Conservation (phyloP, 2,888 invertebrate species). For the Tipula helvola region DNA sequence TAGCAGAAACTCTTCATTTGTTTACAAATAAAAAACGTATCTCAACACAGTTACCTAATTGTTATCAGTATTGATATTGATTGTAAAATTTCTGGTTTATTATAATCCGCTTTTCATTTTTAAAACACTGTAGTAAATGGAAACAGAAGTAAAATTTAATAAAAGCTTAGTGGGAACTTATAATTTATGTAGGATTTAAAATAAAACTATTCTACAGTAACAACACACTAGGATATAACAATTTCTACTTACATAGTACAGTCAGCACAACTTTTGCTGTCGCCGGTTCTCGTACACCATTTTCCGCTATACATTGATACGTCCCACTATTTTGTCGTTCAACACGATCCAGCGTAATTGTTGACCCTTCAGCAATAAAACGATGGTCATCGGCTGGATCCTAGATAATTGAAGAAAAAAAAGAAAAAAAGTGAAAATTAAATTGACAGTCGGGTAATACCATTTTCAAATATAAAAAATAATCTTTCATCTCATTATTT, state of each 20-base stretch:
- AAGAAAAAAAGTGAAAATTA: neutral
- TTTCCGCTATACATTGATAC: constrained; percentile 14
- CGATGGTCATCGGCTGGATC: constrained; percentile 7
- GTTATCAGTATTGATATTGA: too few relatives aligned
- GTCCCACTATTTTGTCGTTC: constrained; percentile 14
- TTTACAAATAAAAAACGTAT: neutral
- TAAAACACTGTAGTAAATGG: too few relatives aligned
- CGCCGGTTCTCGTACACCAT: constrained; percentile 14
- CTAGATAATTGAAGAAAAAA: neutral
- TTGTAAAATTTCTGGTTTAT: too few relatives aligned
- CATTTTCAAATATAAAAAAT: neutral
- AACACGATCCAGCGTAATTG: constrained; percentile 13
- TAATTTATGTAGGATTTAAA: too few relatives aligned
- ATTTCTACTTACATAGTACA: constrained; percentile 12
- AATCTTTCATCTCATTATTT: neutral
- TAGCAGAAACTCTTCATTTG: neutral
- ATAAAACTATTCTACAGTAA: too few relatives aligned
- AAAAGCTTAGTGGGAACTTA: too few relatives aligned
- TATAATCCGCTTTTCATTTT: too few relatives aligned
- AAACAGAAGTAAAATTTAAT: too few relatives aligned
- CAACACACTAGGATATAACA: too few relatives aligned
- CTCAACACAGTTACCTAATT: too few relatives aligned
- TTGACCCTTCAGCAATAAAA: constrained; percentile 12
- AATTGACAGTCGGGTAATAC: neutral
- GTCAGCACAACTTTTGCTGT: constrained; percentile 12